These are phyloP conservation scores for Pogonophryne albipinna DNA, from an alignment of 2,797 vertebrate species.

Conservation along the genomic window DNA sequence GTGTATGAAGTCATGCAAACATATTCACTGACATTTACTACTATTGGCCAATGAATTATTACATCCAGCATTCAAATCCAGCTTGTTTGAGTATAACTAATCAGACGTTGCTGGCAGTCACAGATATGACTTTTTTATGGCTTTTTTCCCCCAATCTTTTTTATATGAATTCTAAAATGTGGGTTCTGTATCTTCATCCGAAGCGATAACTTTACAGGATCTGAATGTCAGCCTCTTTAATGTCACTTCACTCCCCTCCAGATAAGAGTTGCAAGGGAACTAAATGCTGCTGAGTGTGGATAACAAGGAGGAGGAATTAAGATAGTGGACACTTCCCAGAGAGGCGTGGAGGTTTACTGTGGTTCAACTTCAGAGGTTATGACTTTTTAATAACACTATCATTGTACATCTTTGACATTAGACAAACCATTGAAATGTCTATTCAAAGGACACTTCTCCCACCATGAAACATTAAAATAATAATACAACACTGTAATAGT, in stretches of 20 bases:
- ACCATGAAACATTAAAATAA: no score
- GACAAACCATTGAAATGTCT: not conserved
- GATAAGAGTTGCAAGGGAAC: conserved; percentile 61
- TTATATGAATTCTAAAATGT: conserved; percentile 45
- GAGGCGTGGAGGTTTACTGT: conserved; percentile 38
- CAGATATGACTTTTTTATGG: conserved; percentile 24
- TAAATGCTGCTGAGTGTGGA: conserved; percentile 56
- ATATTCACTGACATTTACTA: not conserved
- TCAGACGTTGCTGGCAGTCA: conserved; percentile 30
- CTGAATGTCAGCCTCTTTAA: conserved; percentile 51
- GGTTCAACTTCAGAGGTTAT: conserved; percentile 27
- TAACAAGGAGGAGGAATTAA: conserved; percentile 47
- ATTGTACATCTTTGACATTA: not conserved
- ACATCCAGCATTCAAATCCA: conserved; percentile 19
- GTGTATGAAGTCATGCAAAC: conserved; percentile 2
- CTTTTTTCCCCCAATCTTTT: conserved; percentile 29
- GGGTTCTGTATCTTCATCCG: conserved; percentile 52
- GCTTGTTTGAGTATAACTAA: conserved; percentile 38
- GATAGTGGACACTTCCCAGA: conserved; percentile 25
- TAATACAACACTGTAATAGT: no score
- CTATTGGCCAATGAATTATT: conserved; percentile 14
- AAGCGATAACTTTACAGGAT: conserved; percentile 50
- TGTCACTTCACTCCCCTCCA: conserved; percentile 55
- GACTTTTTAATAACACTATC: conserved; percentile 29
- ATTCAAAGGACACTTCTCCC: conserved; percentile 8